Evolutionary conservation across 2,113 vertebrate species (phyloP).

Genomic region (Albula goreensis): DNA sequence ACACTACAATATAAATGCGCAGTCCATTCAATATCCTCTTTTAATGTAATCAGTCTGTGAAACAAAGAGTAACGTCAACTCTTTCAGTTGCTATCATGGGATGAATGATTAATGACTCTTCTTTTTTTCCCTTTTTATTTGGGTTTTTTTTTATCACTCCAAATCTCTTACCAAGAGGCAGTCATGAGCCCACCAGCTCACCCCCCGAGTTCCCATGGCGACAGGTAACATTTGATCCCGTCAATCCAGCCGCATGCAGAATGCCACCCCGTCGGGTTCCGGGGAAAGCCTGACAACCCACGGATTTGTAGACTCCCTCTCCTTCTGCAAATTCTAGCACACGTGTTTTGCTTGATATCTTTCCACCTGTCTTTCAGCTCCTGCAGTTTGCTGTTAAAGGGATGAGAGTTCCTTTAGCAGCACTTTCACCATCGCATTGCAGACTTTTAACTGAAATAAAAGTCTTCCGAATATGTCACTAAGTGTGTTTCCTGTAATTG

Average conservation of each 20-base stretch:
- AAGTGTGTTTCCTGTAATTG: constrained; percentile 3
- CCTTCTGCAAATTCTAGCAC: neutral
- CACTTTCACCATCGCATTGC: neutral
- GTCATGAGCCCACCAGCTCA: constrained; percentile 64
- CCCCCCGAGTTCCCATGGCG: constrained; percentile 63
- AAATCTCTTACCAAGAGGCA: constrained; percentile 52
- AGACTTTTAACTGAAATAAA: constrained; percentile 18
- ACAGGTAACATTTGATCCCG: constrained; percentile 63
- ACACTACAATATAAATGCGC: neutral
- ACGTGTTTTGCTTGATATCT: neutral
- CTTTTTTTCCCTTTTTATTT: constrained; percentile 26
- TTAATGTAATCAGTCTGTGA: neutral
- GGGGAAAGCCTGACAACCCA: constrained; percentile 30
- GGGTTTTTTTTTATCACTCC: constrained; percentile 6
- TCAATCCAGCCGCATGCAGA: constrained; percentile 26
- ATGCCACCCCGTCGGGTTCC: constrained; percentile 18
- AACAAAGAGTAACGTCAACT: constrained; percentile 4
- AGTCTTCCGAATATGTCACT: neutral
- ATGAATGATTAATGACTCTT: constrained; percentile 36
- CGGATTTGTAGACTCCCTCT: neutral
- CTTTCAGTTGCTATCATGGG: neutral
- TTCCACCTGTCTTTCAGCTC: neutral
- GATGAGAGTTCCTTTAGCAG: neutral
- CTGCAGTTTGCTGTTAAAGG: neutral
- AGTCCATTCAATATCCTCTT: neutral